Evolutionary conservation across 2,888 invertebrate genomes (phyloP), one percentile per base, ranked within the genome.

Genomic region (Phorcus lineatus): DNA sequence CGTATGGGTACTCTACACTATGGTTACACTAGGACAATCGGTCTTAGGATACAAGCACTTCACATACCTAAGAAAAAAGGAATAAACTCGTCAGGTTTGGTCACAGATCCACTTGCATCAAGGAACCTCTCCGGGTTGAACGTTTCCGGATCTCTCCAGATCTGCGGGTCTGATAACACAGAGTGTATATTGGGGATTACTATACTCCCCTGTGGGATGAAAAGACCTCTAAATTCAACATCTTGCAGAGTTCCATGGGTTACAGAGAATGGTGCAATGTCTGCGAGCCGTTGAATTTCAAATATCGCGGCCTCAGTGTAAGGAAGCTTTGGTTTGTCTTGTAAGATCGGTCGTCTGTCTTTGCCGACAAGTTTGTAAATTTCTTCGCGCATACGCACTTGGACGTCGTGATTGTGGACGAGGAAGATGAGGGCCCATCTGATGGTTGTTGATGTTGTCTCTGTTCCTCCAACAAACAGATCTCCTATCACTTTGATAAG

Each of bases 291-390:
- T 52, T 79, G 79, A 9, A 81, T 74, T 62, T 81, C 81, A 9
- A 79, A 24, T 16, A 77, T 76, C 0, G 74, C 70, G 17, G 79
- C 79, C 6, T 77, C 67, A 0, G 62, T 67, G 76, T 62, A 82
- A 0, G 81, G 79, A 36, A 82, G 47, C 2, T 79, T 76, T 28
- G 13, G 36, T 22, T 77, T 70, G 55, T 79, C 62, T 2, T 40
- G 55, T 78, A 84, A 74, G 9, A 53, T 66, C 22, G 86, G 85
- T 19, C 77, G 47, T 24, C 82, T 70, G 13, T 79, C 77, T 2
- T 16, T 53, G 74, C 92, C 92, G 78, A 94, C 92, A 75, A 94
- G 90, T 6, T 85, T 82, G 13, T 91, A 88, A 57, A 94, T 81
- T 87, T 94, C 94, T 24, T 92, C 91, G 16, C 75, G 82, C 36